phyloP scores from a whole-genome alignment of 2,888 invertebrate species.

The Lysandra bellargus region DNA sequence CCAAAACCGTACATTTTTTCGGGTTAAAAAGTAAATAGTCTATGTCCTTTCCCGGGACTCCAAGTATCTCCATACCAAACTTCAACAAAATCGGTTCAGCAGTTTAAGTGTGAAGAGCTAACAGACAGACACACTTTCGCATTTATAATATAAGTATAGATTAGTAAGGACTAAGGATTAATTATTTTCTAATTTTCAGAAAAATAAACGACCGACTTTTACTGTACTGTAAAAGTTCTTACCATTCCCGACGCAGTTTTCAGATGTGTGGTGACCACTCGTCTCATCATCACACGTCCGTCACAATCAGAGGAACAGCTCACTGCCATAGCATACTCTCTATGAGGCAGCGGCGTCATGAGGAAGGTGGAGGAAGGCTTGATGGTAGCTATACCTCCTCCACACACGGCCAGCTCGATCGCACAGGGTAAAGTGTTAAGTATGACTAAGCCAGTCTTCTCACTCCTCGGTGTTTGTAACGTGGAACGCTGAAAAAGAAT shows the following conservation, averaged over 20 bases:
- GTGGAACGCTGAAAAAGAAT: constrained; percentile 60
- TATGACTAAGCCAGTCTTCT: constrained; percentile 79
- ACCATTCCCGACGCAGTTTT: constrained; percentile 64
- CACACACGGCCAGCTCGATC: constrained; percentile 61
- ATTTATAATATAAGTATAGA: no score
- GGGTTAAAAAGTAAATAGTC: no score
- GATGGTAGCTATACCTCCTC: constrained; percentile 58
- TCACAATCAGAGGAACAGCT: constrained; percentile 57
- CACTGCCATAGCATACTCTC: constrained; percentile 48
- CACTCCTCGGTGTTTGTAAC: constrained; percentile 62
- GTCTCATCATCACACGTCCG: constrained; percentile 59
- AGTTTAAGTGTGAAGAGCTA: no score
- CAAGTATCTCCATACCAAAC: no score
- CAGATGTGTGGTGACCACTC: constrained; percentile 49
- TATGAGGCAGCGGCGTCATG: constrained; percentile 63
- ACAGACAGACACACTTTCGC: no score
- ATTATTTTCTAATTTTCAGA: no score
- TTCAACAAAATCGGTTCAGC: no score
- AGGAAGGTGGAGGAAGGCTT: constrained; percentile 65
- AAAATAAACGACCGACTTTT: no score
- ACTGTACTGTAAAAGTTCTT: neutral
- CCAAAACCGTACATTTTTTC: no score
- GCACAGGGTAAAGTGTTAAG: constrained; percentile 83
- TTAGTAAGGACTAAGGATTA: no score
- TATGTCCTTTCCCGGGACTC: no score